Percentiles rank a stretch among this genome's conserved stretches.
phyloP scores from a whole-genome alignment of 2,888 invertebrate genomes.

The Ametastegia equiseti region DNA sequence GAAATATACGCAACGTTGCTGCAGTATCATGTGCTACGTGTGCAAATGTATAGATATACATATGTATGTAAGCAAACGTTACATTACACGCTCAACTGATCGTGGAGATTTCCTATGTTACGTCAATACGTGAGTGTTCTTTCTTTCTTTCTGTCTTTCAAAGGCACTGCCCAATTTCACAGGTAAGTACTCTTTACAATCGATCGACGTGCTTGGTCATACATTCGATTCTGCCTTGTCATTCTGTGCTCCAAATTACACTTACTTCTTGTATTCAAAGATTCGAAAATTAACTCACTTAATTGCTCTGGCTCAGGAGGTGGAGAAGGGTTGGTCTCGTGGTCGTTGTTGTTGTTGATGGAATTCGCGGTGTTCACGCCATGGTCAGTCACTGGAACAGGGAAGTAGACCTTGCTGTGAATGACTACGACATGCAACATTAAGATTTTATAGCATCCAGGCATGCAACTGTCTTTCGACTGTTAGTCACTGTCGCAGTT shows the following conservation, averaged over 20 bases:
- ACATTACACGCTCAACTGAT: conserved; percentile 24
- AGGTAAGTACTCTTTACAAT: background rate
- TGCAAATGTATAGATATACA: no score
- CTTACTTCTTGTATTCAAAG: background rate
- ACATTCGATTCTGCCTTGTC: conserved; percentile 2
- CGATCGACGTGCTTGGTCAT: background rate
- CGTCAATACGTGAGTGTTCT: conserved; percentile 13
- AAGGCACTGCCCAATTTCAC: conserved; percentile 7
- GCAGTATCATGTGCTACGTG: no score
- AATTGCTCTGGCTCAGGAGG: conserved; percentile 63
- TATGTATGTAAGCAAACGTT: conserved; percentile 7
- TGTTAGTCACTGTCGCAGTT: background rate
- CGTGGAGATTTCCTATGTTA: background rate
- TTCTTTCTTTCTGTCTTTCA: background rate
- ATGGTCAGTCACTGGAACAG: conserved; percentile 71
- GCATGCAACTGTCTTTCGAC: conserved; percentile 57
- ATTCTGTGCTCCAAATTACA: background rate
- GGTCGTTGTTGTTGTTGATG: conserved; percentile 58
- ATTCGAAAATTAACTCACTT: conserved; percentile 61
- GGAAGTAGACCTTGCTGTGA: conserved; percentile 71
- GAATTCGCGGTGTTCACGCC: conserved; percentile 57
- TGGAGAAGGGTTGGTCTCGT: conserved; percentile 62
- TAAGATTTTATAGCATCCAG: conserved; percentile 61
- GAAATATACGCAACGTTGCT: background rate
- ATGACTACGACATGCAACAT: conserved; percentile 66